These are phyloP conservation scores for Hylia prasina DNA, from an alignment of 2,113 vertebrate species.

Conservation along the genomic window DNA sequence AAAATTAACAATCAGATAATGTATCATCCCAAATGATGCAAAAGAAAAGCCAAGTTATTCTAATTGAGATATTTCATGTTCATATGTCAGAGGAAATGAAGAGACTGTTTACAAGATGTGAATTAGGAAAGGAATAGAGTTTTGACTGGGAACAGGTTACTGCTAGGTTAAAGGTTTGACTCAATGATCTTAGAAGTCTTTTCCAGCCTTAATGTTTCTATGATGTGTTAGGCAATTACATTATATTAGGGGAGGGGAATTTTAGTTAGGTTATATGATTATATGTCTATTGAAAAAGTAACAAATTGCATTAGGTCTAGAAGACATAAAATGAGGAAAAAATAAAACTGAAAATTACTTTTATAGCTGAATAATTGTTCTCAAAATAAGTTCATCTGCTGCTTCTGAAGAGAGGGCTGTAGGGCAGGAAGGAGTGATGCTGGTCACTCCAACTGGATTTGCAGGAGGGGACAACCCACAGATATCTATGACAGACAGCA, in stretches of 20 bases:
- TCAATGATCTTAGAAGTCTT: background rate
- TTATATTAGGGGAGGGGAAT: background rate
- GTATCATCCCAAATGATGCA: background rate
- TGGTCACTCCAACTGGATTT: background rate
- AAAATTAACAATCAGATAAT: background rate
- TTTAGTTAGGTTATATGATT: background rate
- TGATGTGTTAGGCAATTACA: background rate
- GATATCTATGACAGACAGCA: background rate
- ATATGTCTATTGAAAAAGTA: background rate
- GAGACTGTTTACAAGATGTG: background rate
- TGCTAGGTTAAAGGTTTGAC: background rate
- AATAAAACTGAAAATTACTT: background rate
- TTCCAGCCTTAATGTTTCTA: background rate
- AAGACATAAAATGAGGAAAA: background rate
- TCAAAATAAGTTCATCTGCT: background rate
- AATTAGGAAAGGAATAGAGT: background rate
- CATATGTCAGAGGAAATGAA: background rate
- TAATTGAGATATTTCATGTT: background rate
- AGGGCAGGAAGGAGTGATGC: background rate
- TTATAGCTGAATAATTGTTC: fast-evolving
- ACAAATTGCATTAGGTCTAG: background rate
- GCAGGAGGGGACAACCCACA: background rate
- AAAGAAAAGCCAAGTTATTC: background rate
- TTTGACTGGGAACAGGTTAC: background rate
- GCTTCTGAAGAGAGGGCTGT: background rate